Base-by-base conservation (phyloP, 2,888 invertebrate genomes). In the Pachliopta kotzebuea region DNA sequence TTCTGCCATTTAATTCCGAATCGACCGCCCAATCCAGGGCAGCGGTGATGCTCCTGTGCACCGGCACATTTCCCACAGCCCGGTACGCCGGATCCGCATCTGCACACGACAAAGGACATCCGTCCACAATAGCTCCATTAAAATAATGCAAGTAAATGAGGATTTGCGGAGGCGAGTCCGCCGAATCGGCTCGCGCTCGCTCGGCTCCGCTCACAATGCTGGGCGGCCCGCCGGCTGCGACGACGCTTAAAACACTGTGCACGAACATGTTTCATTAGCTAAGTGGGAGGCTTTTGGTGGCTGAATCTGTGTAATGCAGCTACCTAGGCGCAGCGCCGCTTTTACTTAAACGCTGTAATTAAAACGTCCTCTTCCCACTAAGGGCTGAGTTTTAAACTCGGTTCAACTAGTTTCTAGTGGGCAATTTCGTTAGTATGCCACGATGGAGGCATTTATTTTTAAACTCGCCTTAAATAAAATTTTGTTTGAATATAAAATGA, bases 221-320 rank as follows among this genome's bases (percentile, higher is more conserved):
- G 76, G 79, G 76, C 76, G 74, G 75, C 75, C 75, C 65, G 63
- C 64, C 67, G 69, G 63, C 62, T 78, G 75, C 81, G 82, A 81
- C 85, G 83, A 76, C 84, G 86, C 84, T 86, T 84, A 81, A 85
- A 86, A 88, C 87, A 86, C 88, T 90, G 86, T 83, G 88, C 89
- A 85, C 84, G 90, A 89, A 87, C 92, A 92, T 92, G 92, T 92
- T 92, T 92, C 92, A 92, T 92, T 92, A 92, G 92, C 92, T 92
- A 91, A 92, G 91, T 92, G 92, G 89, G 79, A 88, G 88, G 90
- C 92, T 90, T 92, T 92, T 90, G 92, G 92, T 90, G 83, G 88
- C 86, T 87, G 88, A 87, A 90, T 90, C 89, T 87, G 86, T 88
- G 90, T 90, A 88, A 88, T 89, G 88, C 88, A 89, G 86, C 86